Evolutionary conservation across 2,888 invertebrate species (phyloP).

Genomic region (Physocephala rufipes): DNA sequence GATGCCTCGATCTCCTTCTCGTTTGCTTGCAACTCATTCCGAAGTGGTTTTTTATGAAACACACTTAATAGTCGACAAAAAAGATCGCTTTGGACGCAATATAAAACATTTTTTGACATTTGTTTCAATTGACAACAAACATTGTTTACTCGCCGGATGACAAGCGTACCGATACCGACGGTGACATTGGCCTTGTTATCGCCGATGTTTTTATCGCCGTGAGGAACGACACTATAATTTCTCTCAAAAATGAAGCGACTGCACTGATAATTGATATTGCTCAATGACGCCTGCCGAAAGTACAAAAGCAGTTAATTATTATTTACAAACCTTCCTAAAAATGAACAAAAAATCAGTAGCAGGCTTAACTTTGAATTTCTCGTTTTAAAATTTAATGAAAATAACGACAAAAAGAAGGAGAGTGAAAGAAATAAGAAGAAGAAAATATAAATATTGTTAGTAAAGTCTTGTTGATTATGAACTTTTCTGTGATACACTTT

Average conservation of each 20-base stretch:
- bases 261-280: slow-evolving; percentile 24
- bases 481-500: too few relatives aligned
- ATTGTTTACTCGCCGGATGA: slow-evolving; percentile 16
- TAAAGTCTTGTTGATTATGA: not conserved
- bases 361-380: not conserved
- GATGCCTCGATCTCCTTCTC: slow-evolving; percentile 14
- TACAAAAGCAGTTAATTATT: slow-evolving; percentile 27
- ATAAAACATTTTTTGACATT: slow-evolving; percentile 22
- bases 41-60: slow-evolving; percentile 14
- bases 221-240: too few relatives aligned
- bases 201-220: too few relatives aligned
- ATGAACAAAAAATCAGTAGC: too few relatives aligned
- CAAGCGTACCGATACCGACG: not conserved
- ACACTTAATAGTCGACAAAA: not conserved
- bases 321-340: not conserved
- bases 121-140: slow-evolving; percentile 32
- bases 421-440: too few relatives aligned
- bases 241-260: slow-evolving; percentile 17
- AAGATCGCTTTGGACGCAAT: not conserved
- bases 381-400: too few relatives aligned
- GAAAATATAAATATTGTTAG: too few relatives aligned
- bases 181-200: slow-evolving; percentile 1
- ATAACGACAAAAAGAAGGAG: too few relatives aligned
- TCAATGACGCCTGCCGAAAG: not conserved
- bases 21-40: not conserved